Base-by-base conservation (phyloP, 1,140 invertebrate species). In the Achroia grisella region DNA sequence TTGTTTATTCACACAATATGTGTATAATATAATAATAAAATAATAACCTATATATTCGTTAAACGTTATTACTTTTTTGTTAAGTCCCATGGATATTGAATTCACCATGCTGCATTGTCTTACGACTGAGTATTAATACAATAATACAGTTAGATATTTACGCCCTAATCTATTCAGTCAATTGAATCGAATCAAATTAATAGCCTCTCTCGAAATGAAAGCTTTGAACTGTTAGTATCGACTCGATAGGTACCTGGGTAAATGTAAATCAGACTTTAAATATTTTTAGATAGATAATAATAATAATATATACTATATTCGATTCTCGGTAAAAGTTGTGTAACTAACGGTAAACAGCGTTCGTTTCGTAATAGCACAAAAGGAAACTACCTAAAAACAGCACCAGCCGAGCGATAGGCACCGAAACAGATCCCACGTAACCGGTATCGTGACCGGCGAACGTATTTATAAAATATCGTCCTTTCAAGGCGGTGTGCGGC, bases 151-250 rank as follows among this genome's bases (percentile, higher is more conserved):
- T 48, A 57, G 45, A 62, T 66, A 72, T 59, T 71, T 66, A 72
- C 69, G 74, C 79, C 72, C 78, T 84, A 84, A 82, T 73, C 80
- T 84, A 84, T 70, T 84, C 80, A 84, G 80, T 84, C 80, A 72
- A 75, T 82, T 70, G 71, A 82, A 78, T 80, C 64, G 70, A 80
- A 76, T 78, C 76, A 81, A 79, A 74, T 73, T 74, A 73, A 78
- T 82, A 84, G 80, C 80, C 80, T 84, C 80, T 84, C 72, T 77
- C 66, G 48, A 51, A 57, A 62, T 59, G 61, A 63, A 67, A 65
- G 54, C 54, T 58, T 64, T 60, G 49, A 53, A 51, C 39, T 33
- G 52, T 59, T 36, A 50, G 48, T 37, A 28, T 40, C 36, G 56
- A 42, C 28, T 44, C 41, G 35, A 48, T 45, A 46, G 32, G 15